phyloP scores from a whole-genome alignment of 37 sponge, comb jelly and placozoan genomes.

The Geodia barretti region DNA sequence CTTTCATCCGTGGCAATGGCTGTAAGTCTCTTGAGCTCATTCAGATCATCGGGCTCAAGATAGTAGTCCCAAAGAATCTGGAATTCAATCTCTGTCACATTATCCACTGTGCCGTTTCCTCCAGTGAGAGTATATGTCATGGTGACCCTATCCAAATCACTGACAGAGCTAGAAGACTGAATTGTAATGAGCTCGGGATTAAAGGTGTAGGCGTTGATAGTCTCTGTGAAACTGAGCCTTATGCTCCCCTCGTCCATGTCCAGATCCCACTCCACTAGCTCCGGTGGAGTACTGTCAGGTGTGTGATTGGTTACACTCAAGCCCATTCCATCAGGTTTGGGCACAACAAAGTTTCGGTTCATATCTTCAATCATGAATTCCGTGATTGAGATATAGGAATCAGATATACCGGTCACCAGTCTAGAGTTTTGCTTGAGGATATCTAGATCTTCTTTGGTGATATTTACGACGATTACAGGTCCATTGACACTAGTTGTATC shows the following conservation, averaged over 20 bases:
- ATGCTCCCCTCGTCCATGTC: conserved; percentile 83
- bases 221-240: conserved; percentile 82
- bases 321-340: conserved; percentile 45
- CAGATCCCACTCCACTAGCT: conserved; percentile 64
- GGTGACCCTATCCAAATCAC: conserved; percentile 3
- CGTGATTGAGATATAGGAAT: conserved; percentile 79
- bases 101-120: conserved; percentile 60
- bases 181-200: conserved; percentile 61
- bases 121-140: conserved; percentile 55
- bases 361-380: conserved; percentile 75
- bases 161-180: conserved; percentile 12
- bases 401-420: conserved; percentile 53
- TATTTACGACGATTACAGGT: conserved; percentile 71
- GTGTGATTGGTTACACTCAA: conserved; percentile 56
- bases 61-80: conserved; percentile 56
- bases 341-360: conserved; percentile 67
- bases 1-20: conserved; percentile 36
- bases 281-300: conserved; percentile 80
- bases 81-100: conserved; percentile 71
- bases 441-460: conserved; percentile 75
- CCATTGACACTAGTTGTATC: conserved; percentile 60
- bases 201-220: conserved; percentile 84
- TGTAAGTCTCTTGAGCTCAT: conserved; percentile 64
- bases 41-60: conserved; percentile 67
- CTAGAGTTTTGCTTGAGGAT: conserved; percentile 83